A percentile compares a stretch with the other conserved stretches of the same genome.
Evolutionary conservation across 2,888 invertebrate genomes (phyloP).

Genomic region (Hirtodrosophila confusa): DNA sequence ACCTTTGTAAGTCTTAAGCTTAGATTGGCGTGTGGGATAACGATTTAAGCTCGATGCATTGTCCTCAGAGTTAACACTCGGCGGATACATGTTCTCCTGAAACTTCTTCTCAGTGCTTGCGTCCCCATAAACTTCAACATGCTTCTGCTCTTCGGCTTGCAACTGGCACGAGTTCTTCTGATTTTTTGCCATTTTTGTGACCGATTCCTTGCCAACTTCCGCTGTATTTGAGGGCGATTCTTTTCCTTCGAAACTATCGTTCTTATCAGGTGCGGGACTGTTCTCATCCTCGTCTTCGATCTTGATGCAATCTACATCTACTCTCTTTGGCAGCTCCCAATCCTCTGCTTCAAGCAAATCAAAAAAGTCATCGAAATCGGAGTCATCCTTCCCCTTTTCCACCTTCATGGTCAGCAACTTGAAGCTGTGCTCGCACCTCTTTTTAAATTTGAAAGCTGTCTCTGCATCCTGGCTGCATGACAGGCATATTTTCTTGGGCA

Average conservation of each 20-base stretch:
- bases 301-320: slow-evolving; percentile 10
- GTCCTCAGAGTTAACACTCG: neutral
- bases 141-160: neutral
- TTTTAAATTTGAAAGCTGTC: slow-evolving; percentile 18
- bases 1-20: neutral
- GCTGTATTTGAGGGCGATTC: neutral
- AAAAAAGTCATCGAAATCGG: slow-evolving; percentile 17
- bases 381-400: neutral
- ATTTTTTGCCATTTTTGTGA: neutral
- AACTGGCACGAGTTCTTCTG: neutral
- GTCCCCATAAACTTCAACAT: no score
- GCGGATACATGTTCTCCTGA: neutral
- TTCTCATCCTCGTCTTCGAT: neutral
- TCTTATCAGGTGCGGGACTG: no score
- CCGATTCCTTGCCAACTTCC: neutral
- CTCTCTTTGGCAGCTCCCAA: slow-evolving; percentile 21
- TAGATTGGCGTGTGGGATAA: slow-evolving; percentile 1
- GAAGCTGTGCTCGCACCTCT: slow-evolving; percentile 28
- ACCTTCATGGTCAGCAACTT: slow-evolving; percentile 17
- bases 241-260: neutral
- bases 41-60: neutral
- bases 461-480: slow-evolving; percentile 17
- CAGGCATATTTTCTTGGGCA: slow-evolving; percentile 24
- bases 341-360: slow-evolving; percentile 29
- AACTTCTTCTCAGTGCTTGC: neutral